Evolutionary conservation across 1,140 invertebrate genomes (phyloP).

Genomic region (Musca vetustissima): DNA sequence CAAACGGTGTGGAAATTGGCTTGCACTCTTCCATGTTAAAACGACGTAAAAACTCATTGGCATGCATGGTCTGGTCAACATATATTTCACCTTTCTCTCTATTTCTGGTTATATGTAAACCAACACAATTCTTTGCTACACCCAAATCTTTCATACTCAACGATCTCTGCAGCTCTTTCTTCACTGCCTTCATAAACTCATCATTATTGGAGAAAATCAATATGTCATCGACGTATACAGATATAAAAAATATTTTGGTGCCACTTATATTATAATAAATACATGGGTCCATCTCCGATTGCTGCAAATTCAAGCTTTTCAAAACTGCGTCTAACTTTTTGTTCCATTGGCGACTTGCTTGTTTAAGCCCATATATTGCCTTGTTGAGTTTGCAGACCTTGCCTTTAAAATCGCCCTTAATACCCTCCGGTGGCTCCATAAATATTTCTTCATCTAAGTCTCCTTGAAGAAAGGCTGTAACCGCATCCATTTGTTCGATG

Average conservation of each 20-base stretch:
- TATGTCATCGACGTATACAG: slow-evolving; percentile 52
- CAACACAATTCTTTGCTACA: slow-evolving; percentile 18
- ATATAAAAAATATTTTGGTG: slow-evolving; percentile 36
- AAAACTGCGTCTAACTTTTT: slow-evolving; percentile 38
- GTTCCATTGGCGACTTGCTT: slow-evolving; percentile 45
- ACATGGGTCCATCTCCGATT: slow-evolving; percentile 42
- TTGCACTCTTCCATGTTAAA: slow-evolving; percentile 35
- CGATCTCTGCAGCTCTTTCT: neutral
- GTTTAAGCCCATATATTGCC: slow-evolving; percentile 54
- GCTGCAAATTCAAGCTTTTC: slow-evolving; percentile 35
- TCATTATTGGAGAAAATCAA: slow-evolving; percentile 43
- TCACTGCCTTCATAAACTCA: slow-evolving; percentile 8
- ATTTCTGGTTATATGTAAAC: slow-evolving; percentile 16
- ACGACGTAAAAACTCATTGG: slow-evolving; percentile 26
- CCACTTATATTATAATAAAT: slow-evolving; percentile 39
- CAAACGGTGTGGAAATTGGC: slow-evolving; percentile 31
- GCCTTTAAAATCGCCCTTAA: neutral
- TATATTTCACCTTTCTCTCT: neutral
- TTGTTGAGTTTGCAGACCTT: slow-evolving; percentile 37
- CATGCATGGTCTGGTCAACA: slow-evolving; percentile 13
- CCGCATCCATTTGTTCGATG: slow-evolving; percentile 38
- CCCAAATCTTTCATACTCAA: slow-evolving; percentile 27
- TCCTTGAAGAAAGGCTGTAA: slow-evolving; percentile 31
- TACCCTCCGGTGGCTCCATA: slow-evolving; percentile 48
- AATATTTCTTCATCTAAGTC: slow-evolving; percentile 8